Base-by-base conservation (phyloP, 2,888 invertebrate genomes). In the Drosophila anomalipes region DNA sequence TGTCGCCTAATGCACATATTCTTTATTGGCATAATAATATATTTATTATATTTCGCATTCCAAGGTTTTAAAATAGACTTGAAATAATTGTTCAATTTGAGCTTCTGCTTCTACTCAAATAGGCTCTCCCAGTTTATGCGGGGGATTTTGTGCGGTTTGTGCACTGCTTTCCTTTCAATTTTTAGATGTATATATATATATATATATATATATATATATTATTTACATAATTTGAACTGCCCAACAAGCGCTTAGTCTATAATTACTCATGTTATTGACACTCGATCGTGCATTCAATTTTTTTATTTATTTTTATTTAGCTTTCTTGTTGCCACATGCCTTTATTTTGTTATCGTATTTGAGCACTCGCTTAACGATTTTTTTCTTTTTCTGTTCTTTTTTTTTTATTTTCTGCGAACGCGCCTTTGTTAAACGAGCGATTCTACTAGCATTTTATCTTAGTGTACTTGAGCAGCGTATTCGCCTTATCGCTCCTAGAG, bases 251-350 rank as follows among this genome's bases (percentile, higher is more conserved):
- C 22, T 41, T 9, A 53, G 49, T 62, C 30, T 41, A 58, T 64
- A 72, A 79, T 90, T 82, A 88, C 73, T 85, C 86, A 85, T 72
- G 28, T 71, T 56, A 71, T 72, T 63, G 64, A 64, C 53, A 49
- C 35, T 68, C 58, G 57, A 30, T 56, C 33, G 54, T 37, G 60
- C 62, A 47, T 26, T 47, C n/a, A 39, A 14, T 35, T 47, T 33
- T 59, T 35, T 44, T 61, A 26, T 35, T 26, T 37, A 44, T 44
- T 56, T 47, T 16, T 9, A 35, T 47, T 57, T 54, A 26, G 26
- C n/a, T 41, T 26, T 37, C n/a, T 28, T 64, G 59, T 75, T 76
- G 64, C 70, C 70, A 62, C 44, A 61, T 70, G 70, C 51, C 49
- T 60, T 65, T 65, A 60, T 59, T 68, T 59, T 64, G 44, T 61